Evolutionary conservation across 1,140 invertebrate species (phyloP).

Genomic region (Aphelinus atriplicis): DNA sequence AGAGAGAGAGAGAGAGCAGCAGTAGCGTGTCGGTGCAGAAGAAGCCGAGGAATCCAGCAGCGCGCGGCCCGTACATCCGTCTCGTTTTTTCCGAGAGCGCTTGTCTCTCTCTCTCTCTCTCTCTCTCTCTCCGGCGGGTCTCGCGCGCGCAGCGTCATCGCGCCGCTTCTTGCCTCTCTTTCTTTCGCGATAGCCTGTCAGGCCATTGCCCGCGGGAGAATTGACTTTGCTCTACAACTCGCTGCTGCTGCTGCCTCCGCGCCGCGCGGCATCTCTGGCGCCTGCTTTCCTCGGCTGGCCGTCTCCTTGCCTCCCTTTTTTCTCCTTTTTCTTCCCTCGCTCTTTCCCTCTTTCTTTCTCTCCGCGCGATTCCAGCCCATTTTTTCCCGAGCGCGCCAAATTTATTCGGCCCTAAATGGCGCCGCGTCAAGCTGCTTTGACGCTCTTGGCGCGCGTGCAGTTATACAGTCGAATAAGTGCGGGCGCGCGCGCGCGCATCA

Average conservation of each 20-base stretch:
- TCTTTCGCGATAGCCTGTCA: constrained; percentile 16
- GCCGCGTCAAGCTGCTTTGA: too few species aligned
- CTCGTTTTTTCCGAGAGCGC: background rate
- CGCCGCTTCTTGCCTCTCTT: background rate
- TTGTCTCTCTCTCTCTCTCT: background rate
- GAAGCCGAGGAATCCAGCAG: too few species aligned
- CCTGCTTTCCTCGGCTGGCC: constrained; percentile 8
- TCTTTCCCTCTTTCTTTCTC: background rate
- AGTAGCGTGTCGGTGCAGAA: too few species aligned
- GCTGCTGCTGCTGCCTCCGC: background rate
- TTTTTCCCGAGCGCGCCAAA: too few species aligned
- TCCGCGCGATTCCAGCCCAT: background rate
- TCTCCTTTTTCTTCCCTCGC: background rate
- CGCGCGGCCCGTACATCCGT: too few species aligned
- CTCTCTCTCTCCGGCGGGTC: background rate
- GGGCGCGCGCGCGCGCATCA: too few species aligned
- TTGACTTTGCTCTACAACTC: constrained; percentile 5
- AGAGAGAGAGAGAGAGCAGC: too few species aligned
- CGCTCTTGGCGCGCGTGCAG: too few species aligned
- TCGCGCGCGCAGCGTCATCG: background rate
- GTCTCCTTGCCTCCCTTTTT: background rate
- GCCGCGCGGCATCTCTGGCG: constrained; percentile 16
- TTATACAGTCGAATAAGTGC: too few species aligned
- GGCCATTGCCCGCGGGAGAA: constrained; percentile 27
- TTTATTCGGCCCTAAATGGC: too few species aligned